Evolutionary conservation across 2,797 vertebrate genomes (phyloP), one percentile per base, ranked within the genome.

Genomic region (Pygocentrus nattereri): DNA sequence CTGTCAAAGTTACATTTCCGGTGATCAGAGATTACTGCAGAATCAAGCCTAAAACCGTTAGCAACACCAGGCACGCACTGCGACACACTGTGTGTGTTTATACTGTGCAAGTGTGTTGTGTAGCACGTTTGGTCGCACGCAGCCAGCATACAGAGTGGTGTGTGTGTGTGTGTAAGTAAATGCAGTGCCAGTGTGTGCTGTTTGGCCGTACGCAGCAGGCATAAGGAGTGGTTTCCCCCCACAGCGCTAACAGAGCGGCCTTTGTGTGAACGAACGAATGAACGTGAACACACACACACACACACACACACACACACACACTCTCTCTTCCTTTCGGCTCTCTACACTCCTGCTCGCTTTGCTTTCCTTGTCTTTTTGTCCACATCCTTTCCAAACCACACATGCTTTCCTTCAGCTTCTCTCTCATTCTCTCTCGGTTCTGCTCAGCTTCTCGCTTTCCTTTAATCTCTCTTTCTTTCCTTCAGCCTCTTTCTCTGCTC

Each of bases 221-320:
- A 94, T 94, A 93, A 87, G 88, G 91, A 93, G 80, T 71, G 76
- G 71, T 79, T 75, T 77, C 78, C 88, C 87, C 80, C 84, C 61
- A 44, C 41, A 71, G 38, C 64, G 67, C 82, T 87, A 84, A 94
- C 92, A 94, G 90, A 91, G 90, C 86, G 81, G 83, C 86, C 93
- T 92, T 92, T 94, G 92, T 94, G 70, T 30, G 31, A 64, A 84
- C n/a, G 54, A 69, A 58, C 67, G 76, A 80, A 62, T 61, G 76
- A 73, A 82, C 21, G 41, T 86, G 82, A 80, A 70, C 64, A 84
- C 85, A 83, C 30, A 56, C 15, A 4, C 34, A 34, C 49, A 52
- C 70, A 70, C 58, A 54, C 71, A 62, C 69, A 67, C 64, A 50
- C 76, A 38, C 47, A 41, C 52, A 34, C 82, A 86, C 81, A 87